Evolutionary conservation across 2,888 invertebrate genomes (phyloP).

Genomic region (Megaustenia siamemsis): DNA sequence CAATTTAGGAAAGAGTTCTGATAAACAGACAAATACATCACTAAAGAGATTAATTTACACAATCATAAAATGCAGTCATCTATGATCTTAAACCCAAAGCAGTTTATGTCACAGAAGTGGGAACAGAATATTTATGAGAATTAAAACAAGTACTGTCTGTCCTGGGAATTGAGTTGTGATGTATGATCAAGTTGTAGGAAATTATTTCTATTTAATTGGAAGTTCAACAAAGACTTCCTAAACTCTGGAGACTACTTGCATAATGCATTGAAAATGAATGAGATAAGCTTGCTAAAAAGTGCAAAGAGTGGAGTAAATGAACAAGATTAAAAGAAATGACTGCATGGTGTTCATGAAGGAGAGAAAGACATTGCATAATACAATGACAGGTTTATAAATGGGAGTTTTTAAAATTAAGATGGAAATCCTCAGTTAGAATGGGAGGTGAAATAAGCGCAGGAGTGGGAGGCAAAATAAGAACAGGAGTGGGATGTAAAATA

Average conservation of each 20-base stretch:
- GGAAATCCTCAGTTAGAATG: too few species aligned
- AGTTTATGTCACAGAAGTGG: neutral
- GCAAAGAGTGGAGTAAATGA: neutral
- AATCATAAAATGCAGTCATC: neutral
- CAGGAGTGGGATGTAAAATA: too few species aligned
- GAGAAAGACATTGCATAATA: too few species aligned
- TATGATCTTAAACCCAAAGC: neutral
- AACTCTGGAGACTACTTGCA: neutral
- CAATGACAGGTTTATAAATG: too few species aligned
- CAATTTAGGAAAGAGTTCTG: neutral
- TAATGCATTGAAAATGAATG: neutral
- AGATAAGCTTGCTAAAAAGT: neutral
- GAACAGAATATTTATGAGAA: constrained; percentile 28
- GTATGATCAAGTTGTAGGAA: neutral
- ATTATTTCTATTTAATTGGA: constrained; percentile 9
- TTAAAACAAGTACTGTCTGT: neutral
- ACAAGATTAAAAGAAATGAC: neutral
- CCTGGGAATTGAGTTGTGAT: neutral
- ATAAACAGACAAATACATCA: neutral
- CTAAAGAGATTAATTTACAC: neutral
- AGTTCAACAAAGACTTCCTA: neutral
- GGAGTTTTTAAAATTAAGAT: too few species aligned
- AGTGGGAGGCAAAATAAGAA: too few species aligned
- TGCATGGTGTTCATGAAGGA: too few species aligned
- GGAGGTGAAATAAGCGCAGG: too few species aligned